Evolutionary conservation across 53 echinoderm and acorn worm genomes (phyloP), one percentile per base, ranked within the genome.

Genomic region (Luidia sarsii): DNA sequence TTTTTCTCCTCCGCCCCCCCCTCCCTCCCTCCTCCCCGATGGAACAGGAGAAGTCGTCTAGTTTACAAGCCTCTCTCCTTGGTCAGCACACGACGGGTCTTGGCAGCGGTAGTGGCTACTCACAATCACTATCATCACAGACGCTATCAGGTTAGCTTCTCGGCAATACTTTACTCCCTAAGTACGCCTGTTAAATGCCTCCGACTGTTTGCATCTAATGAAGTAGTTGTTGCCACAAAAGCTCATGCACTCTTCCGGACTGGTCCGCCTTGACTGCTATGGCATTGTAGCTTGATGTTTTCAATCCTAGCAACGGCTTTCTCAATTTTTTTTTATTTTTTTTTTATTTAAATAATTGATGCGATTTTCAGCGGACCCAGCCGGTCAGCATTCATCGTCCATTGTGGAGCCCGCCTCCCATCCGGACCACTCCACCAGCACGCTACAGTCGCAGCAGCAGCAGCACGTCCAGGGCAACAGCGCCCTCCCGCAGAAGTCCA

Each of bases 401-500:
- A 57, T 72, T 55, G 72, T 56, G 10, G 5, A 37, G 28, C 29
- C 72, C 5, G 32, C 72, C 23, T 56, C 72, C 16, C 36, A 51
- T 39, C 55, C 61, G 28, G 77, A 77, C 16, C 77, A 77, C 77
- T 22, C 77, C 61, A 11, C 61, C 31, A 22, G 60, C 30, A 15
- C 61, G 30, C 30, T 77, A 61, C 77, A 77, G 45, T 21, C 57
- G 7, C 16, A 52, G 24, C 3, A 37, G 15, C 81, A 80, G 15
- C 65, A 38, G 3, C 38, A 27, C 9, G 66, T 50, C 32, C 68
- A 56, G 28, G 49, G 65, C 39, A 22, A 31, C 21, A 64, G 38
- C 67, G 67, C 86, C 49, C 89, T 82, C 61, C 37, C 84, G 43
- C 72, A 87, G 7, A 95, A 95, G 68, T 95, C 95, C 25, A 92